Evolutionary conservation across 23 tunicate species (phyloP).

Genomic region (Phallusia fumigata): DNA sequence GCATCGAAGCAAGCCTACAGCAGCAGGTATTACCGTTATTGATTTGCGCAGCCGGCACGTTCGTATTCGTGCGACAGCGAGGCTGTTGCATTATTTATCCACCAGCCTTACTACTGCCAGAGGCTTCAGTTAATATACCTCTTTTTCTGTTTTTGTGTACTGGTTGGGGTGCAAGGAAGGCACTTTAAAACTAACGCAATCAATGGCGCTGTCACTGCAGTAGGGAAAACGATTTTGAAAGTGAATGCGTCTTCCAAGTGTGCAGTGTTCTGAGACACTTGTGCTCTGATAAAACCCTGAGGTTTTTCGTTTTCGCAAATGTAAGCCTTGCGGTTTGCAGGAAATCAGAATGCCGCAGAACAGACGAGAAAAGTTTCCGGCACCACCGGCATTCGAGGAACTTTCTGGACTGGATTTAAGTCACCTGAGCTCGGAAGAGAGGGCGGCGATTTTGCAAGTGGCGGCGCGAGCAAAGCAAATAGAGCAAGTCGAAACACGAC

Average conservation of each 20-base stretch:
- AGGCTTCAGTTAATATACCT: background rate
- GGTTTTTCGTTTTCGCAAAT: too few relatives aligned
- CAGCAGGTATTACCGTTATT: constrained; percentile 6
- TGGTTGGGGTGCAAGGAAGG: background rate
- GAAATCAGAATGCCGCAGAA: background rate
- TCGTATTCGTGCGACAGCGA: background rate
- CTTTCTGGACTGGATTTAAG: constrained; percentile 76
- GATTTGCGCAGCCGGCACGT: constrained; percentile 1
- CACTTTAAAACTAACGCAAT: too few relatives aligned
- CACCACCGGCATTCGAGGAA: constrained; percentile 61
- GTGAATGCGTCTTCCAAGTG: too few relatives aligned
- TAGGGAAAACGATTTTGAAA: too few relatives aligned
- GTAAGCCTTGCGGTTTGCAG: too few relatives aligned
- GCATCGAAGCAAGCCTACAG: background rate
- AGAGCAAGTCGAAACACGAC: constrained; percentile 55
- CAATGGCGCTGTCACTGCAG: too few relatives aligned
- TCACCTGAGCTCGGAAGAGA: constrained; percentile 80
- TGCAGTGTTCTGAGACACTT: too few relatives aligned
- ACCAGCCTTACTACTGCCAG: background rate
- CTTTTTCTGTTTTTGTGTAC: background rate
- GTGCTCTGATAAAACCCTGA: too few relatives aligned
- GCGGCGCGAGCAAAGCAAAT: constrained; percentile 91
- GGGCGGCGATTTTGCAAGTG: constrained; percentile 74
- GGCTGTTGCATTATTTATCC: background rate
- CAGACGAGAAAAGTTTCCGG: constrained; percentile 24